Evolutionary conservation across 2,113 vertebrate genomes (phyloP), one percentile per base, ranked within the genome.

Genomic region (Balaeniceps rex): DNA sequence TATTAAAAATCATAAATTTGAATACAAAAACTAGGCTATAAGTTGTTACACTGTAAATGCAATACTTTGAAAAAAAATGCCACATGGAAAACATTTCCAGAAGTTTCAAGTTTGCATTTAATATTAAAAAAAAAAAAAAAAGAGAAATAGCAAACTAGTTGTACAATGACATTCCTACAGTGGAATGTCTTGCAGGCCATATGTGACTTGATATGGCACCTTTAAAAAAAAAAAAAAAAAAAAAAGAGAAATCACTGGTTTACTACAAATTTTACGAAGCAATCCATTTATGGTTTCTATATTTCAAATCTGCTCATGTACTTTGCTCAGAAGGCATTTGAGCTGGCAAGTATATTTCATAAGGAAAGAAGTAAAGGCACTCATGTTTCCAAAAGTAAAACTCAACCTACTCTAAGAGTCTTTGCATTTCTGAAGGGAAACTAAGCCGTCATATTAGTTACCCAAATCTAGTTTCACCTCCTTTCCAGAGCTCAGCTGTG

Each of bases 331-430:
- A 96, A 72, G 84, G 91, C 96, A 88, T 96, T 65, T 96, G 91
- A 98, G 96, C 97, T 97, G 87, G 76, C 88, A 95, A 96, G 85
- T 68, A 49, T 90, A 95, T 79, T 91, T 94, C 64, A 38, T 83
- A 94, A 97, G 93, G 94, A 96, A 96, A 96, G 92, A 95, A 97
- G 94, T 95, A 97, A 98, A 98, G 98, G 98, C 98, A 98, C 98
- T 98, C 97, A 95, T 81, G 94, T 96, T 97, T 97, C 96, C 95
- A 95, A 90, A 97, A 24, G 12, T 84, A 95, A 97, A 97, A 97
- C 60, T 96, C 93, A 78, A 87, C 69, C 84, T 94, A 82, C 83
- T 93, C 86, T 38, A 89, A 81, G 79, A 88, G 78, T 64, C 57
- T 82, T 51, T 90, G 85, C 63, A 82, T 69, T 97, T 97, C 88